Evolutionary conservation across 2,888 invertebrate species (phyloP).

Genomic region (Nemurella pictetii): DNA sequence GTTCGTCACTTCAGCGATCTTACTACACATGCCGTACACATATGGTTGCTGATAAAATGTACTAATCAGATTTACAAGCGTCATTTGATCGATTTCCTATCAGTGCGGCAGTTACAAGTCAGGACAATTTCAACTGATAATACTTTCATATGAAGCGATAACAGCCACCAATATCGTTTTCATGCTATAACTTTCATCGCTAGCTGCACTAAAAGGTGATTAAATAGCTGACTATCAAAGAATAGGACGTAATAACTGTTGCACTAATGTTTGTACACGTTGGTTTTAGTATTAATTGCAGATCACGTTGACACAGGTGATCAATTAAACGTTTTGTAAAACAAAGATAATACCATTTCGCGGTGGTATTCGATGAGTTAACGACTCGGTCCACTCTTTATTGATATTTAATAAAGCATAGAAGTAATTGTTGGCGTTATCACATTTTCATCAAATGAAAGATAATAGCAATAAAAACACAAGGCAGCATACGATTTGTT

Average conservation of each 20-base stretch:
- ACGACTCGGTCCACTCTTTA: neutral
- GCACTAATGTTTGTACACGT: neutral
- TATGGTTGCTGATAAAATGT: neutral
- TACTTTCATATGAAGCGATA: neutral
- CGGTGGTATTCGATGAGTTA: neutral
- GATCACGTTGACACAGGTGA: constrained; percentile 21
- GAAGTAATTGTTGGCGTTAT: neutral
- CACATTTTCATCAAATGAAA: constrained; percentile 1
- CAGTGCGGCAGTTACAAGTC: neutral
- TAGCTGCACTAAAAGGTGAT: constrained; percentile 22
- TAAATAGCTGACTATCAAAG: constrained; percentile 21
- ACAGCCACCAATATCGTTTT: neutral
- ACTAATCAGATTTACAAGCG: neutral
- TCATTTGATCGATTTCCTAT: neutral
- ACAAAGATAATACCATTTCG: neutral
- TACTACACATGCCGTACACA: neutral
- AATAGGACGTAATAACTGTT: neutral
- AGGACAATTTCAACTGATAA: neutral
- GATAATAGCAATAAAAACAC: neutral
- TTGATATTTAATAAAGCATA: neutral
- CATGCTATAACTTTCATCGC: neutral
- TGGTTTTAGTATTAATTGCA: neutral
- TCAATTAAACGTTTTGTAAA: constrained; percentile 21
- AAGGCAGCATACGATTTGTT: neutral
- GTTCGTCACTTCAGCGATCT: too few relatives aligned